Evolutionary conservation across 1,140 invertebrate species (phyloP).

Genomic region (Melipona quadrifasciata): DNA sequence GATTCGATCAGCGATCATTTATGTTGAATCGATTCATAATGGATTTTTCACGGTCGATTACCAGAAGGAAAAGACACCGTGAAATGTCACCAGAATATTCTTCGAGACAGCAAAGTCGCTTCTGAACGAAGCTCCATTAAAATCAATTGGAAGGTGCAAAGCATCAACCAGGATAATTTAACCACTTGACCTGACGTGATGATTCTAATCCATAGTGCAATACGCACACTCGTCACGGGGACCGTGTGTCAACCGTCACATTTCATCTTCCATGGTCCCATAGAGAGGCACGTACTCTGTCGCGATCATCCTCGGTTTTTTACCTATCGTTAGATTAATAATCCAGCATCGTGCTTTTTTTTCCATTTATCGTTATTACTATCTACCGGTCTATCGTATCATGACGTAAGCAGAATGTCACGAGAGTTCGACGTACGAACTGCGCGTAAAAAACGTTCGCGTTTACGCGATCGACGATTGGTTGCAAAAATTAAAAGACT

Average conservation of each 20-base stretch:
- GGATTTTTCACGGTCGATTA: constrained; percentile 14
- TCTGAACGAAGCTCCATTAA: constrained; percentile 74
- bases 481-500: background rate
- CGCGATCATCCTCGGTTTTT: background rate
- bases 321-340: background rate
- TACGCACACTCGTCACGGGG: constrained; percentile 58
- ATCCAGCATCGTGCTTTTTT: background rate
- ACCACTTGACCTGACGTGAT: constrained; percentile 72
- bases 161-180: constrained; percentile 77
- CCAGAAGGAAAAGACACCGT: constrained; percentile 14
- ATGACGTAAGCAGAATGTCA: constrained; percentile 6
- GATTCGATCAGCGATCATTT: background rate
- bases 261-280: background rate
- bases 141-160: constrained; percentile 80
- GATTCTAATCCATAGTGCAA: constrained; percentile 71
- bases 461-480: background rate
- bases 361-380: background rate
- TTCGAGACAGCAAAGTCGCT: constrained; percentile 50
- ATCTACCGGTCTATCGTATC: background rate
- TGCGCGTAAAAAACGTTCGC: too few relatives aligned
- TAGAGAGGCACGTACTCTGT: background rate
- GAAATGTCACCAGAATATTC: constrained; percentile 58
- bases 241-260: background rate
- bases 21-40: background rate
- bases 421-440: background rate